A percentile compares a stretch with the other conserved stretches of the same genome.
These are phyloP conservation scores for Helostoma temminkii DNA, from an alignment of 2,797 vertebrate species.

Conservation along the genomic window DNA sequence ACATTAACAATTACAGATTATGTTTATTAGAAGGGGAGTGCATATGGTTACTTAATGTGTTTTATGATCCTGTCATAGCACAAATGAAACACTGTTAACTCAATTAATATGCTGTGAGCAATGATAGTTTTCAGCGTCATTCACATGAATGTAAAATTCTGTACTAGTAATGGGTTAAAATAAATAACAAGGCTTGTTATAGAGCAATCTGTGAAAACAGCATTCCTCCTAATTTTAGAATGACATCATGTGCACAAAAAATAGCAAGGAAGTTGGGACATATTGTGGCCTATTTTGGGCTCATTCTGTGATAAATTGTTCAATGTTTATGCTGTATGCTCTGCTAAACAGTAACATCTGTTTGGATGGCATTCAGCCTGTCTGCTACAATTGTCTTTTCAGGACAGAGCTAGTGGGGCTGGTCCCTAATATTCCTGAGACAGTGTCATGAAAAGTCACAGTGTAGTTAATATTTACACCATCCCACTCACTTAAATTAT, in stretches of 20 bases:
- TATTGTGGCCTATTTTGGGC: conserved; percentile 61
- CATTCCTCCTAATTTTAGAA: conserved; percentile 40
- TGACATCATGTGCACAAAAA: conserved; percentile 36
- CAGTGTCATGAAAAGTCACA: conserved; percentile 52
- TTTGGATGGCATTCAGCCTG: conserved; percentile 66
- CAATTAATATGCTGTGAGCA: conserved; percentile 23
- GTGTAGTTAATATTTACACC: conserved; percentile 49
- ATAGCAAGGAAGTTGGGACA: conserved; percentile 42
- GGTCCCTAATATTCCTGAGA: conserved; percentile 58
- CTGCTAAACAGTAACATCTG: conserved; percentile 78
- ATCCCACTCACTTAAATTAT: conserved; percentile 52
- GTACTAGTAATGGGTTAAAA: conserved; percentile 15
- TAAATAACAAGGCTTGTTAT: conserved; percentile 31
- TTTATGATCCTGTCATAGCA: conserved; percentile 43
- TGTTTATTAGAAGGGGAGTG: conserved; percentile 38
- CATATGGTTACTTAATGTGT: conserved; percentile 23
- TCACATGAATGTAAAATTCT: neutral
- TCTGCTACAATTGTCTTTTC: conserved; percentile 59
- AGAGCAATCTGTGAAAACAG: conserved; percentile 36
- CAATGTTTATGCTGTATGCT: conserved; percentile 67
- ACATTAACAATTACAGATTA: conserved; percentile 26
- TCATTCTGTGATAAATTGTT: conserved; percentile 63
- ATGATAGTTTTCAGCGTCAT: conserved; percentile 18
- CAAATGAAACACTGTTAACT: conserved; percentile 15
- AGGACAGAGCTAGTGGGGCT: conserved; percentile 38